Evolutionary conservation across 2,797 vertebrate species (phyloP), one percentile per base, ranked within the genome.

Genomic region (Carduelis carduelis): DNA sequence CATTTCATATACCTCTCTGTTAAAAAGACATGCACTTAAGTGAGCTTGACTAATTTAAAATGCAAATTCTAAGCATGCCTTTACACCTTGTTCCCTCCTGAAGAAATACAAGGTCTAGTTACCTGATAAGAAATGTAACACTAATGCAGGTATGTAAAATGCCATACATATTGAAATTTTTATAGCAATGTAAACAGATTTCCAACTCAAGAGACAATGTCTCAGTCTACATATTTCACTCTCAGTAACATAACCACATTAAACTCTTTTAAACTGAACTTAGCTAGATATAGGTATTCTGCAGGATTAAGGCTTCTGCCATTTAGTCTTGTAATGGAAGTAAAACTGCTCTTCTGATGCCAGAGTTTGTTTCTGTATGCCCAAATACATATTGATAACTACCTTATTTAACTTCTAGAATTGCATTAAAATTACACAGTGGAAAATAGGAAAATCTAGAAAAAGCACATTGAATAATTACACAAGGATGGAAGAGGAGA

Each of bases 91-190:
- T 15, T 89, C 20, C 71, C 47, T 89, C 52, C 49, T 50, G 28
- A 18, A 53, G 60, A 95, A 92, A 90, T 14, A 63, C 6, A 52
- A 95, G 46, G 34, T 92, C 60, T 83, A 41, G 46, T 66, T 85
- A 92, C 46, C 35, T 87, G 93, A 88, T 32, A 65, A 12, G 55
- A 96, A 93, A 96, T 52, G 6, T 76, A 96, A 89, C 46, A 95
- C 68, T 41, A 87, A 83, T 57, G 83, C 24, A 85, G 28, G 22
- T 56, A 74, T 50, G 30, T 75, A 37, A 94, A 89, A 93, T 75
- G 56, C 47, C 52, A 50, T 49, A 91, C 44, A 69, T 90, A 46
- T 35, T 69, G 57, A 82, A 88, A 65, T n/a, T 77, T 92, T 93
- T 83, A 94, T 6, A 52, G 12, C n/a, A 15, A 79, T 9, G 12